phyloP scores from a whole-genome alignment of 2,797 vertebrate species.

The Hafferia zeledoni region DNA sequence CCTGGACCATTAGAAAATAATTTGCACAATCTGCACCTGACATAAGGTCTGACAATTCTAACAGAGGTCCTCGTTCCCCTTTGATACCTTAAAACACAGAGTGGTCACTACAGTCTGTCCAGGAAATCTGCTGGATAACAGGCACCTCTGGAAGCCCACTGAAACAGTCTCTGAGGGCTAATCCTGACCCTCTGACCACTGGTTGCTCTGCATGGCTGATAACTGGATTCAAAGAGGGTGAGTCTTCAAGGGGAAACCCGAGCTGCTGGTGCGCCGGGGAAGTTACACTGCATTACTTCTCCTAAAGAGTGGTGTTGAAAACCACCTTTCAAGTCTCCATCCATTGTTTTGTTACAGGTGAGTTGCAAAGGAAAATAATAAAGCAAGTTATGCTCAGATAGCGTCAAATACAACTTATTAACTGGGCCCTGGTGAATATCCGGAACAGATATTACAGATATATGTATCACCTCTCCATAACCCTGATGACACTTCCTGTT shows the following conservation, averaged over 20 bases:
- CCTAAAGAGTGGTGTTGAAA: background rate
- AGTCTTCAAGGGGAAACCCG: background rate
- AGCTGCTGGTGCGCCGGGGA: accelerated
- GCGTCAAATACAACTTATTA: background rate
- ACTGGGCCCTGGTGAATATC: background rate
- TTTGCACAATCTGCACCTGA: background rate
- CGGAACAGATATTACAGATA: background rate
- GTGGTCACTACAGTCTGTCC: background rate
- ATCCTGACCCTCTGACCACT: background rate
- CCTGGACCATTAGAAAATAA: background rate
- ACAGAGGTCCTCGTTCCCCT: background rate
- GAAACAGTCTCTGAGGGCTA: background rate
- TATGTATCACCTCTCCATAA: background rate
- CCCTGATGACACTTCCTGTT: background rate
- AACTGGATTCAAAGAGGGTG: background rate
- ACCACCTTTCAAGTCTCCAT: background rate
- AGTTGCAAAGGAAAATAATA: conserved; percentile 18
- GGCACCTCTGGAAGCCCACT: background rate
- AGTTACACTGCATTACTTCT: background rate
- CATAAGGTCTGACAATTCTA: background rate
- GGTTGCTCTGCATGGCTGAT: background rate
- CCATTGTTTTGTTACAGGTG: background rate
- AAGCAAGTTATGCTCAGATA: background rate
- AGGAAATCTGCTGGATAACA: background rate
- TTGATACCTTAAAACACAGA: background rate